These are phyloP conservation scores for Trichonephila clavata DNA, from an alignment of 1,140 invertebrate species.

Conservation along the genomic window DNA sequence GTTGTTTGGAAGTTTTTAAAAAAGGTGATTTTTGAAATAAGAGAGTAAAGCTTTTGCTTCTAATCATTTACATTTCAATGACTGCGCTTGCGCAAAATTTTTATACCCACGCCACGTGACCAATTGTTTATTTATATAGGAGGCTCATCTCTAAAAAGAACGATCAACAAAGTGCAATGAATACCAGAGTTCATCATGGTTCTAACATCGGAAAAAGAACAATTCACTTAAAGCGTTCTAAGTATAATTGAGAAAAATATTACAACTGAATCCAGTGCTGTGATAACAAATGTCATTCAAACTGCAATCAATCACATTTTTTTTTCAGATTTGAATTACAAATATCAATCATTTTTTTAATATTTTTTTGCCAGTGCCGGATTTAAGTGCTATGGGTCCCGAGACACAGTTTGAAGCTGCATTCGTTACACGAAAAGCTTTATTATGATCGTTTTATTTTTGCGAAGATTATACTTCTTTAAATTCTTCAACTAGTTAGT, in stretches of 20 bases:
- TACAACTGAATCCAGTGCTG: slow-evolving; percentile 42
- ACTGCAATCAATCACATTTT: neutral
- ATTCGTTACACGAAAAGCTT: slow-evolving; percentile 7
- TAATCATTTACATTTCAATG: neutral
- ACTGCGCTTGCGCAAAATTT: slow-evolving; percentile 38
- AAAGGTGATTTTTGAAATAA: slow-evolving; percentile 65
- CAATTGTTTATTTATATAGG: slow-evolving; percentile 50
- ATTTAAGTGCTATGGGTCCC: slow-evolving; percentile 18
- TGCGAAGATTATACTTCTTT: too few relatives aligned
- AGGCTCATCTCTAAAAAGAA: slow-evolving; percentile 28
- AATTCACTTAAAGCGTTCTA: neutral
- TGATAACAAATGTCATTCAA: slow-evolving; percentile 57
- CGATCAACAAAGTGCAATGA: slow-evolving; percentile 8
- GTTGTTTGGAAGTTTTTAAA: slow-evolving; percentile 57
- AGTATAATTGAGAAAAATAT: neutral
- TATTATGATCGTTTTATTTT: too few relatives aligned
- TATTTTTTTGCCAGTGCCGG: slow-evolving; percentile 29
- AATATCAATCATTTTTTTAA: neutral
- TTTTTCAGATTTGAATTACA: neutral
- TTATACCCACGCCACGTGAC: slow-evolving; percentile 68
- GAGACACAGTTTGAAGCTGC: slow-evolving; percentile 33
- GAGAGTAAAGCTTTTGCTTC: slow-evolving; percentile 69
- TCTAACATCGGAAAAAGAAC: slow-evolving; percentile 14
- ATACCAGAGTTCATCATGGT: too few relatives aligned
- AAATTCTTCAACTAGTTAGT: too few relatives aligned